These are phyloP conservation scores for Podabrus alpinus DNA, from an alignment of 2,888 invertebrate genomes.

Conservation along the genomic window DNA sequence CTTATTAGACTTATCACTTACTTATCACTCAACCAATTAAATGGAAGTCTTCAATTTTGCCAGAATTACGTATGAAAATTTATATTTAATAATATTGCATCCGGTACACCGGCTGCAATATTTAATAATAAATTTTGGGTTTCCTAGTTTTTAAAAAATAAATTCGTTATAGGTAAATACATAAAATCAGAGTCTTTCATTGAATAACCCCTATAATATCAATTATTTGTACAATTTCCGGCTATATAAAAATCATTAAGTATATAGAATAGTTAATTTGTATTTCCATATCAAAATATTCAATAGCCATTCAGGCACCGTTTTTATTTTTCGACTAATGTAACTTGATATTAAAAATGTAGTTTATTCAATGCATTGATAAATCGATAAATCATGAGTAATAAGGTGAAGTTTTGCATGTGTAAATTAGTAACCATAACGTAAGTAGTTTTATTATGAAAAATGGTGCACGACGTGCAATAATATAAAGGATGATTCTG, in stretches of 20 bases:
- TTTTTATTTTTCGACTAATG: background rate
- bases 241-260: background rate
- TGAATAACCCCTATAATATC: background rate
- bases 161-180: background rate
- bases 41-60: no score
- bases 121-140: no score
- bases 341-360: background rate
- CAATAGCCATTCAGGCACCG: background rate
- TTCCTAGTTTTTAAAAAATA: no score
- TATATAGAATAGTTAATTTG: background rate
- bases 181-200: background rate
- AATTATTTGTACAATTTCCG: background rate
- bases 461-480: background rate
- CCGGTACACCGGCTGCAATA: no score
- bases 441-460: background rate
- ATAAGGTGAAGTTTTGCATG: background rate
- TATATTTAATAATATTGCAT: no score
- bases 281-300: background rate
- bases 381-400: background rate
- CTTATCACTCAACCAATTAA: no score
- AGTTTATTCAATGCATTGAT: no score
- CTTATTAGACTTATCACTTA: no score
- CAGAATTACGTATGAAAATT: no score
- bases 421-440: background rate
- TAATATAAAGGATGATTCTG: background rate